These are phyloP conservation scores for Tarsius wallacei DNA, from an alignment of 2,797 vertebrate genomes.

Conservation along the genomic window DNA sequence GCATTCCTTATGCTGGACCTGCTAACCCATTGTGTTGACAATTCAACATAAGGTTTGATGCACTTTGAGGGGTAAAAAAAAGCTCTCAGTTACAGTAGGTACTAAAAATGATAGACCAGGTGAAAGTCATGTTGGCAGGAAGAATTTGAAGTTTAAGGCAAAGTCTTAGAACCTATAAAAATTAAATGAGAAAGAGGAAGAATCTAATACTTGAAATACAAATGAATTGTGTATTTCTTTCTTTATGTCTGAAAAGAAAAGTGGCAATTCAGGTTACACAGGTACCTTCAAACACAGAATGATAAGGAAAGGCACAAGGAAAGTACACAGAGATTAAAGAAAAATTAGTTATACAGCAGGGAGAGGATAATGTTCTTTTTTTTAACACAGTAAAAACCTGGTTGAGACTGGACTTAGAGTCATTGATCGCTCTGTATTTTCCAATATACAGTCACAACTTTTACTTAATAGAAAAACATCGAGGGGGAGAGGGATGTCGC, in stretches of 20 bases:
- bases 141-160: slow-evolving; percentile 51
- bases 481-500: background rate
- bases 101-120: slow-evolving; percentile 9
- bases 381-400: slow-evolving; percentile 19
- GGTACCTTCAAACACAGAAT: background rate
- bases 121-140: slow-evolving; percentile 16
- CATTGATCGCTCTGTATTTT: slow-evolving; percentile 20
- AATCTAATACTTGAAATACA: slow-evolving; percentile 24
- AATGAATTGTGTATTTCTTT: background rate
- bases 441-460: background rate
- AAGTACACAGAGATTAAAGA: slow-evolving; percentile 32
- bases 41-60: background rate
- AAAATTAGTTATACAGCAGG: background rate
- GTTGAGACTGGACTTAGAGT: background rate
- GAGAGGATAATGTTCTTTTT: slow-evolving; percentile 25
- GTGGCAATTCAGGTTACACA: slow-evolving; percentile 47
- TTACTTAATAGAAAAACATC: slow-evolving; percentile 61
- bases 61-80: slow-evolving; percentile 10
- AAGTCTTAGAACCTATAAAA: slow-evolving; percentile 59
- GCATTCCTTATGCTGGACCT: background rate
- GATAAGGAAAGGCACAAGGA: slow-evolving; percentile 53
- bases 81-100: background rate
- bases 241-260: slow-evolving; percentile 49
- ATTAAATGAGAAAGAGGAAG: background rate
- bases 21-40: background rate